These are phyloP conservation scores for Felis chaus DNA, from an alignment of 2,113 vertebrate genomes.

Conservation along the genomic window DNA sequence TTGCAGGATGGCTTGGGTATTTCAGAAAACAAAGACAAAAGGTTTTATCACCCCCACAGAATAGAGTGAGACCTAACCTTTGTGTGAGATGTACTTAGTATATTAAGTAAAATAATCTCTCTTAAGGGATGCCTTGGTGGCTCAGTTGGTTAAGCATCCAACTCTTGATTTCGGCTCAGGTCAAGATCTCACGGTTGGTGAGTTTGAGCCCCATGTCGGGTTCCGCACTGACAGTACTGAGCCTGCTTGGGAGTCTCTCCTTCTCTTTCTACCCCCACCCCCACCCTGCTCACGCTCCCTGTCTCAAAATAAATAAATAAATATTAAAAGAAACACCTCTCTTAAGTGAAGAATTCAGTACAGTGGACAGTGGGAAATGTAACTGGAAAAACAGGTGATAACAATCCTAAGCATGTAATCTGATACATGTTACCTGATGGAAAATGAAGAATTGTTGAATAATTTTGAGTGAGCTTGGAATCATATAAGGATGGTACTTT, in stretches of 20 bases:
- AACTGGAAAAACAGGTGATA: neutral
- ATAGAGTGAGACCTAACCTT: neutral
- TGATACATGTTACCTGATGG: neutral
- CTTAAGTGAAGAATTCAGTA: neutral
- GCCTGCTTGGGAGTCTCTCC: too few species aligned
- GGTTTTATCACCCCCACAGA: neutral
- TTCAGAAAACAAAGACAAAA: neutral
- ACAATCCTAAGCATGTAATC: neutral
- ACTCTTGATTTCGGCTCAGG: too few species aligned
- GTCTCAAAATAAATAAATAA: too few species aligned
- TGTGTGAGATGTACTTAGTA: neutral
- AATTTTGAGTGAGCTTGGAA: neutral
- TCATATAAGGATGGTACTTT: slow-evolving; percentile 7
- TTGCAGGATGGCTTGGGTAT: neutral
- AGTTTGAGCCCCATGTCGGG: too few species aligned
- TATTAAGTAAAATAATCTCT: neutral
- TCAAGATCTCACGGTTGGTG: too few species aligned
- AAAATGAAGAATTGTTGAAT: neutral
- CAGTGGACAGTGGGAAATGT: neutral
- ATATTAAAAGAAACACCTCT: neutral
- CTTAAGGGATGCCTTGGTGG: too few species aligned
- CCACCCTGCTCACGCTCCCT: too few species aligned
- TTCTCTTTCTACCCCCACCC: too few species aligned
- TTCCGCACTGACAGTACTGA: too few species aligned
- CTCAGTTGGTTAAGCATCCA: too few species aligned